A percentile compares a stretch with the other conserved stretches of the same genome.
Evolutionary conservation across 2,797 vertebrate genomes (phyloP).

Genomic region (Malacoctenus gilli): DNA sequence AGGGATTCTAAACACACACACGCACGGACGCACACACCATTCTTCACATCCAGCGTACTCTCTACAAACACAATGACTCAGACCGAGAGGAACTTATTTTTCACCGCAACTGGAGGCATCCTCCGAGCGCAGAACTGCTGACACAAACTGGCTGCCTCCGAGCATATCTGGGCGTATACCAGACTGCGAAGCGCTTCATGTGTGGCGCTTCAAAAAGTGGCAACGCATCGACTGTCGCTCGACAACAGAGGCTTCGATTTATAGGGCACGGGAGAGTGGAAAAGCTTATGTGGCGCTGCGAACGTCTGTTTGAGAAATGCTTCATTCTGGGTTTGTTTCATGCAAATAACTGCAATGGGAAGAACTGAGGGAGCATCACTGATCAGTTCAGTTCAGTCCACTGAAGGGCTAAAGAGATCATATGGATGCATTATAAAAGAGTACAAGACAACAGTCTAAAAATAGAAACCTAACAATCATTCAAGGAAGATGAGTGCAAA

Average conservation of each 20-base stretch:
- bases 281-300: slow-evolving; percentile 26
- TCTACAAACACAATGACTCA: slow-evolving; percentile 72
- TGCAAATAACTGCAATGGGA: slow-evolving; percentile 39
- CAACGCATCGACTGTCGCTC: slow-evolving; percentile 48
- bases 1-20: slow-evolving; percentile 58
- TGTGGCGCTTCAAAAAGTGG: slow-evolving; percentile 55
- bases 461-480: no score
- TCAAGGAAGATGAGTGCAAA: no score
- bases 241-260: slow-evolving; percentile 44
- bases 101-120: slow-evolving; percentile 73
- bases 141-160: slow-evolving; percentile 67
- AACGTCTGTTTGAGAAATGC: slow-evolving; percentile 26
- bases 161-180: slow-evolving; percentile 58
- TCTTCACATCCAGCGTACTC: slow-evolving; percentile 53
- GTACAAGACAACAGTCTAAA: no score
- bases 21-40: slow-evolving; percentile 33
- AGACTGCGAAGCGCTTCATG: slow-evolving; percentile 53
- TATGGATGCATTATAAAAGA: background rate
- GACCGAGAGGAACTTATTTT: slow-evolving; percentile 72
- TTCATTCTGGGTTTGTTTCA: slow-evolving; percentile 18
- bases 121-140: slow-evolving; percentile 72
- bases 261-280: slow-evolving; percentile 26
- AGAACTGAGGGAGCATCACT: slow-evolving; percentile 14
- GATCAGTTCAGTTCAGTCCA: background rate
- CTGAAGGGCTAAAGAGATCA: slow-evolving; percentile 12